Evolutionary conservation across 2,797 vertebrate species (phyloP), one percentile per base, ranked within the genome.

Genomic region (Antennarius maculatus): DNA sequence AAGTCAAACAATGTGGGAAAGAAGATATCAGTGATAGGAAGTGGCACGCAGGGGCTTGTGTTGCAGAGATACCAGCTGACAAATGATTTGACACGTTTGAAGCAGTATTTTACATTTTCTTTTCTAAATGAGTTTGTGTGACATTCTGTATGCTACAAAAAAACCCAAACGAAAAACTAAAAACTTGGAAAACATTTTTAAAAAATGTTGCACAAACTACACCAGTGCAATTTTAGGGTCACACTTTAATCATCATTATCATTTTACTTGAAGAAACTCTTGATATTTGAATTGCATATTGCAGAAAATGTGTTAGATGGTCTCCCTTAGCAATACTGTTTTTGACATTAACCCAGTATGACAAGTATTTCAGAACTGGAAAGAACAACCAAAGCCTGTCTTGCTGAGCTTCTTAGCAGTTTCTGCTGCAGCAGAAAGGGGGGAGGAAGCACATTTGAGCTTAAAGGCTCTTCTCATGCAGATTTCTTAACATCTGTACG

Each of bases 291-390:
- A n/a, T 9, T 41, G 53, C 31, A 23, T 45, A 14, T 23, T 58
- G 11, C 18, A 71, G 15, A 11, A 39, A 39, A 71, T 57, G 75
- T 73, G 81, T 66, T 49, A 58, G 58, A 68, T 42, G n/a, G 4
- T 28, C 17, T 56, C 46, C 51, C 8, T 61, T 10, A 61, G 81
- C 50, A 65, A 11, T 17, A 37, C 52, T 2, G 15, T 29, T 43
- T 49, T 75, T 71, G 63, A 68, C 56, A 65, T 70, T 72, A 14
- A 76, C 54, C 60, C 48, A 43, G 64, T 69, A 68, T 59, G 69
- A 67, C 66, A 54, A 53, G 59, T 71, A 64, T 80, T 82, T 82
- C 59, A 55, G 42, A 81, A 27, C 27, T 60, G 58, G 66, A 52
- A 69, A 74, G 56, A 64, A 68, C 68, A 68, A 69, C 61, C 54